Percentiles rank a stretch among this genome's conserved stretches.
phyloP scores from a whole-genome alignment of 2,113 vertebrate species.

The Zonotrichia leucophrys region DNA sequence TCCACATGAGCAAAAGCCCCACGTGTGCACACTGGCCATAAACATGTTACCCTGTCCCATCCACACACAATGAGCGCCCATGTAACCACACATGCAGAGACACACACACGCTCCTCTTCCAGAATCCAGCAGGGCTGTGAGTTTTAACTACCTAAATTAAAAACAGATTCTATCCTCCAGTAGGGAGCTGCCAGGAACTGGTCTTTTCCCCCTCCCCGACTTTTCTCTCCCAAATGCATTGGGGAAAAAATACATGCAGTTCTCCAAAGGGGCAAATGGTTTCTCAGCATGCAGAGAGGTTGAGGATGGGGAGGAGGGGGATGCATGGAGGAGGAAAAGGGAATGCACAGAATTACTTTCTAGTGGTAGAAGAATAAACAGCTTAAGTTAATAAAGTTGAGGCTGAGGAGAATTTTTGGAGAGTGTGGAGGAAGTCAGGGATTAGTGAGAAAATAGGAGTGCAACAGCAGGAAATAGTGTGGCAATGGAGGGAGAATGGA shows the following conservation, averaged over 20 bases:
- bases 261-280: conserved; percentile 10
- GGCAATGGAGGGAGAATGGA: neutral
- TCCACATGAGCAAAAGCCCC: neutral
- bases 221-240: neutral
- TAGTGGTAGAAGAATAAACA: conserved; percentile 39
- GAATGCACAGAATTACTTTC: conserved; percentile 23
- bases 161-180: conserved; percentile 38
- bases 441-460: conserved; percentile 44
- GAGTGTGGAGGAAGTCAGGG: conserved; percentile 23
- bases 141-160: conserved; percentile 67
- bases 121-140: neutral
- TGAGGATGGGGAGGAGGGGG: neutral
- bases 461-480: conserved; percentile 14
- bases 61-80: neutral
- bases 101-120: neutral
- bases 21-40: conserved; percentile 2
- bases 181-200: conserved; percentile 19
- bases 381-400: conserved; percentile 54
- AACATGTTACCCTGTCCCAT: conserved; percentile 28
- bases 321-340: neutral
- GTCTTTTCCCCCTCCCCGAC: neutral
- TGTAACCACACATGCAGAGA: conserved; percentile 2
- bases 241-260: neutral
- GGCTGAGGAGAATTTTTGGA: conserved; percentile 4
- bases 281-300: neutral